Conservation (phyloP, 2,797 vertebrate genomes). For the Chelmon rostratus region DNA sequence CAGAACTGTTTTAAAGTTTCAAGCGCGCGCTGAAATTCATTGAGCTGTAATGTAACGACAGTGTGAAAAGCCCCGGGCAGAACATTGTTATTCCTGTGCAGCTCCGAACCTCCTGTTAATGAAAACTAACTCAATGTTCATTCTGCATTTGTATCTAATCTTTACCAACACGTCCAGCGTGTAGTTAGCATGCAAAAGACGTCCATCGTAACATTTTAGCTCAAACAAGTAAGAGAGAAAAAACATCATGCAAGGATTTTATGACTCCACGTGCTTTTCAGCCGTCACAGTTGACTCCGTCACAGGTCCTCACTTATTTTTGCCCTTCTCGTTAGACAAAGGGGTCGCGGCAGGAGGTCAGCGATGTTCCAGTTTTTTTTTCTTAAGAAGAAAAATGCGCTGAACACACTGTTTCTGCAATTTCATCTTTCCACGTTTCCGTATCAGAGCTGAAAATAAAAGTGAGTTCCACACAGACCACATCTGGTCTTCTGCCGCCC, state of each 20-base stretch:
- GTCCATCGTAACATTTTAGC: background rate
- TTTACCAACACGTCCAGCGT: background rate
- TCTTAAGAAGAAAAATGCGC: background rate
- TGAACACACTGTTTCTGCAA: background rate
- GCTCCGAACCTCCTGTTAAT: too few relatives aligned
- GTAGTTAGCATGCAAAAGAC: background rate
- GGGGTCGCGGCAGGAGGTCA: too few relatives aligned
- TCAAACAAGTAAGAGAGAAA: background rate
- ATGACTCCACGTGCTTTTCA: background rate
- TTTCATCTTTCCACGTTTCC: background rate
- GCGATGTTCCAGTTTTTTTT: background rate
- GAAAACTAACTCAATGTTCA: background rate
- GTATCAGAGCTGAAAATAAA: too few relatives aligned
- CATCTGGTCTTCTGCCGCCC: background rate
- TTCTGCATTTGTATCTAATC: background rate
- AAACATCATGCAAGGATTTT: background rate
- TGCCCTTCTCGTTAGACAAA: background rate
- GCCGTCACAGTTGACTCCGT: background rate
- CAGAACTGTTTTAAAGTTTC: background rate
- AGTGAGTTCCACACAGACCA: too few relatives aligned
- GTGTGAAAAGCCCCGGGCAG: background rate
- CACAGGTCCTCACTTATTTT: background rate
- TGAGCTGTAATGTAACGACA: background rate
- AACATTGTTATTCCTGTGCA: slow-evolving; percentile 1
- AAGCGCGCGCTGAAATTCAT: background rate